Evolutionary conservation across 2,888 invertebrate genomes (phyloP).

Genomic region (Drosophila emarginata): DNA sequence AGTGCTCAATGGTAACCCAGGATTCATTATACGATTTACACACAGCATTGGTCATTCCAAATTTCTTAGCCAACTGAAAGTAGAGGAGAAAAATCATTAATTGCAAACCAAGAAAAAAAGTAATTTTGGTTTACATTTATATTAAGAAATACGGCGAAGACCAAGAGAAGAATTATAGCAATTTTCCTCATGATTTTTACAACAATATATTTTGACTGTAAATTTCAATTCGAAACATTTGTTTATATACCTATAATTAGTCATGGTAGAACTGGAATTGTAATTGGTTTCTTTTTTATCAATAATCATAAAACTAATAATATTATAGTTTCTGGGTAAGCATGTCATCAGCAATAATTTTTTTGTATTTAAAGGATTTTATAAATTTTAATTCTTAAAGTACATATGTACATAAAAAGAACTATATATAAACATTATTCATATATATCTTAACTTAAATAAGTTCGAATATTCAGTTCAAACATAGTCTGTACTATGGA

Average conservation of each 20-base stretch:
- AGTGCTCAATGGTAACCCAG: constrained; percentile 17
- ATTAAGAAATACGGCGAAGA: background rate
- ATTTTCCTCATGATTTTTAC: background rate
- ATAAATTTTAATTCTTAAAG: too few species aligned
- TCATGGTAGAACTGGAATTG: background rate
- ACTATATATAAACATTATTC: too few species aligned
- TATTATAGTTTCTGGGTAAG: too few species aligned
- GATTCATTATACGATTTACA: constrained; percentile 37
- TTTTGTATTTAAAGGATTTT: too few species aligned
- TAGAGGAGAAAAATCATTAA: background rate
- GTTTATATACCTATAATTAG: background rate
- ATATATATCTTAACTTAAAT: too few species aligned
- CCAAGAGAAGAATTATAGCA: background rate
- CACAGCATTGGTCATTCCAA: constrained; percentile 41
- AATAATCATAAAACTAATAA: too few species aligned
- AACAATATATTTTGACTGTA: background rate
- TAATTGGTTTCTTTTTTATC: too few species aligned
- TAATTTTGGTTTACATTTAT: background rate
- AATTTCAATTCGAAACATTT: too few species aligned
- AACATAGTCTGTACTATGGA: too few species aligned
- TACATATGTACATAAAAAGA: too few species aligned
- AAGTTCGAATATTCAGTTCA: too few species aligned
- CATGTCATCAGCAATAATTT: too few species aligned
- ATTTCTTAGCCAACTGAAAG: background rate
- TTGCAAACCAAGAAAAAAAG: background rate